Evolutionary conservation across 2,888 invertebrate species (phyloP).

Genomic region (Dendrolimus houi): DNA sequence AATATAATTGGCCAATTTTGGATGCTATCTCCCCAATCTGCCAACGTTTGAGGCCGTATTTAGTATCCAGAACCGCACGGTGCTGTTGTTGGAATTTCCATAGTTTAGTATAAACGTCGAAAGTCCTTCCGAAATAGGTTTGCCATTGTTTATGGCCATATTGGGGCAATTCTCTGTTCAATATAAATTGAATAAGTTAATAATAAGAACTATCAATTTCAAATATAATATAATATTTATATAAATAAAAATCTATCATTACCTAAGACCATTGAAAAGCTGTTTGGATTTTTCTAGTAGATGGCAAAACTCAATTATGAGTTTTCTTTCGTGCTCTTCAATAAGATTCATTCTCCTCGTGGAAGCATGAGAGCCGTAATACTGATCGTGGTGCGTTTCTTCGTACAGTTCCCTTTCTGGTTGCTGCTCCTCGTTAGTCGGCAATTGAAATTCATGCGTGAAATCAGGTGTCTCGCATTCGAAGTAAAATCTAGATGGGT

Average conservation of each 20-base stretch:
- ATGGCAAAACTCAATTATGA: slow-evolving; percentile 97
- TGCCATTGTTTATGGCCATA: slow-evolving; percentile 99
- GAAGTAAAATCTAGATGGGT: too few relatives aligned
- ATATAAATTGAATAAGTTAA: too few relatives aligned
- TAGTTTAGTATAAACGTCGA: slow-evolving; percentile 97
- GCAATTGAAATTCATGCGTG: too few relatives aligned
- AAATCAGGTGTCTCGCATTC: too few relatives aligned
- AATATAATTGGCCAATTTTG: slow-evolving; percentile 98
- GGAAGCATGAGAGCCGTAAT: too few relatives aligned
- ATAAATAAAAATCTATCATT: slow-evolving; percentile 14
- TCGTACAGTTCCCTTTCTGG: too few relatives aligned
- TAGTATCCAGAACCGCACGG: slow-evolving; percentile 90
- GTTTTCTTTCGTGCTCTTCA: slow-evolving; percentile 76
- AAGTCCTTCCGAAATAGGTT: slow-evolving; percentile 96
- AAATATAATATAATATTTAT: too few relatives aligned
- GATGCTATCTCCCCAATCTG: slow-evolving; percentile 99
- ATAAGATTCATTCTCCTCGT: slow-evolving; percentile 20
- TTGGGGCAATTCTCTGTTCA: slow-evolving; percentile 92
- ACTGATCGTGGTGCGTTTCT: too few relatives aligned
- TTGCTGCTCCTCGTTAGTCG: too few relatives aligned
- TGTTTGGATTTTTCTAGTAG: slow-evolving; percentile 97
- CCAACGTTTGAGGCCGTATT: slow-evolving; percentile 97
- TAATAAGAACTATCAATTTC: too few relatives aligned
- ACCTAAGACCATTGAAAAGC: slow-evolving; percentile 96
- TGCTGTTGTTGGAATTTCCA: slow-evolving; percentile 99